Base-by-base conservation (phyloP, 2,888 invertebrate genomes). In the Laothoe populi region DNA sequence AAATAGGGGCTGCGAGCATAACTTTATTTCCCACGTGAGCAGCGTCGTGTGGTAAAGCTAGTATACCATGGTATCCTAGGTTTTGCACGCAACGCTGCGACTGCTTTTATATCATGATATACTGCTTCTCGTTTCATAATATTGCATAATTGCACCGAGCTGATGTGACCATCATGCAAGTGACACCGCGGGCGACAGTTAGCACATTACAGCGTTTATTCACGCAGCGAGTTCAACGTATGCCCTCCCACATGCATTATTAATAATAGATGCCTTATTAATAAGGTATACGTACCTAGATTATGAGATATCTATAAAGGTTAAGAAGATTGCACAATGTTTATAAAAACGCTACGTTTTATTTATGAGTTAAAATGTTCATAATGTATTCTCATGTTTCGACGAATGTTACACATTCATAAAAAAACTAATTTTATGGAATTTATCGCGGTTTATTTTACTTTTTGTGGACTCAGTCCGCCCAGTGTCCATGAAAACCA, bases 211-310 rank as follows among this genome's bases (percentile, higher is more conserved):
- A 45, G 19, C 49, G 26, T 42, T 42, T 53, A 42, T 42, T 31
- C 40, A 61, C 19, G 42, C 1, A 31, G 49, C 60, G 38, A 42
- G 60, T 53, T 53, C 60, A 62, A 59, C 48, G 61, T 65, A 68
- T 64, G 66, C 60, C 64, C 26, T 60, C 62, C 59, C 65, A 70
- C 70, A 76, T 79, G 69, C 71, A 82, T 79, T 75, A 78, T 77
- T 75, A 77, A 77, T 77, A 71, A 79, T 66, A 72, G 67, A 70
- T 75, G 64, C 60, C 72, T 71, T 75, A 77, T 74, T 76, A 74
- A 73, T 73, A 70, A 67, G 63, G 13, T 21, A 49, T 42, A 49
- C 24, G 42, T 49, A 26, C 49, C 16, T 40, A 53, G 16, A 31
- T 40, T 61, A 26, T 42, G 40, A 19, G 38, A 38, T 26, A 42